Percentiles rank a stretch among this genome's conserved stretches.
phyloP scores from a whole-genome alignment of 2,113 vertebrate genomes.

The Pomatostomus ruficeps region DNA sequence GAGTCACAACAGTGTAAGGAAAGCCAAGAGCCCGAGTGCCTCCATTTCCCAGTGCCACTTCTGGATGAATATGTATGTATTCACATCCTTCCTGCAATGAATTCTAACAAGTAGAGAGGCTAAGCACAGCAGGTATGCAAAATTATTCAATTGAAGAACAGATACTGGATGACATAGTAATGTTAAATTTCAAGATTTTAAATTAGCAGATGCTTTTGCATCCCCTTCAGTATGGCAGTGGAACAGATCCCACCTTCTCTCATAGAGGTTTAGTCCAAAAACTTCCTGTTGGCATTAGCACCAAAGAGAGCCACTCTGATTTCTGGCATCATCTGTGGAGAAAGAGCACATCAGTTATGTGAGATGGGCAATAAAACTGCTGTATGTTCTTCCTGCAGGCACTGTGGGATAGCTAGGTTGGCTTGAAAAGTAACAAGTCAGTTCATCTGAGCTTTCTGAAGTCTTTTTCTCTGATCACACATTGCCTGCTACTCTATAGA shows the following conservation, averaged over 20 bases:
- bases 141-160: slow-evolving; percentile 43
- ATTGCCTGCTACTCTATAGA: background rate
- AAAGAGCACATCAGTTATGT: background rate
- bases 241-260: slow-evolving; percentile 36
- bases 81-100: slow-evolving; percentile 2
- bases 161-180: slow-evolving; percentile 32
- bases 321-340: slow-evolving; percentile 94
- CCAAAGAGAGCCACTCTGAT: slow-evolving; percentile 88
- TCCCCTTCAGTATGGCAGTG: slow-evolving; percentile 38
- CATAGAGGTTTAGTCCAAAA: slow-evolving; percentile 81
- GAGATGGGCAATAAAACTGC: background rate
- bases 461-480: background rate
- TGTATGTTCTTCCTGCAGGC: background rate
- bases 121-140: slow-evolving; percentile 46
- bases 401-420: background rate
- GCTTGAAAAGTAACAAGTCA: background rate
- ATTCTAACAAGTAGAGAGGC: slow-evolving; percentile 32
- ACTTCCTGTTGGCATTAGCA: slow-evolving; percentile 90
- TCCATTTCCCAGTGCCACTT: background rate
- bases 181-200: slow-evolving; percentile 42
- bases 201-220: slow-evolving; percentile 53
- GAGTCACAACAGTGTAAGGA: background rate
- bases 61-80: background rate
- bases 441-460: background rate
- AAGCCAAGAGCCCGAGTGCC: slow-evolving; percentile 7